These are phyloP conservation scores for Myrmecobius fasciatus DNA, from an alignment of 2,113 vertebrate genomes.

Conservation along the genomic window DNA sequence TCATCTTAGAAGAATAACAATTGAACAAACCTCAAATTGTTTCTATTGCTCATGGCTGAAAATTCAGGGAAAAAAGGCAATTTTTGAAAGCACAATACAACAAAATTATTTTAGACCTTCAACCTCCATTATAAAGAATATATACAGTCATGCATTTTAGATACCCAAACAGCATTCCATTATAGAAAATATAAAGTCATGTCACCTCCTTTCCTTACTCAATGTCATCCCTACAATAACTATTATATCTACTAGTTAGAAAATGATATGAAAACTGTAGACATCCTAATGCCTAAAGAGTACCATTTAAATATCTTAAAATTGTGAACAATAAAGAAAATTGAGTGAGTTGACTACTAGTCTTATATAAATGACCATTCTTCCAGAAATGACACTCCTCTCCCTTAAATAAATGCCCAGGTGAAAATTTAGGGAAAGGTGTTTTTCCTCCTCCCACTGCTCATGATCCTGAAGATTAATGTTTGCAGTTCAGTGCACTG, in stretches of 20 bases:
- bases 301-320: conserved; percentile 15
- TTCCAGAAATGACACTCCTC: not conserved
- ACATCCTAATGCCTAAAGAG: not conserved
- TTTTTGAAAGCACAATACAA: conserved; percentile 9
- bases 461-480: conserved; percentile 12
- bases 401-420: not conserved
- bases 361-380: conserved; percentile 9
- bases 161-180: conserved; percentile 3
- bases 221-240: not conserved
- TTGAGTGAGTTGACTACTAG: not conserved
- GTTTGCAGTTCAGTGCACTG: not conserved
- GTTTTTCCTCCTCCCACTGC: not conserved
- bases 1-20: not conserved
- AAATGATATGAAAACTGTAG: not conserved
- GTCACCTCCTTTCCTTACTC: not conserved
- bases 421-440: not conserved
- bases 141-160: not conserved
- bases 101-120: not conserved
- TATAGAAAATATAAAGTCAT: not conserved
- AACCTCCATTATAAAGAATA: not conserved
- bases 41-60: not conserved
- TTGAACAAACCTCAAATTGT: not conserved
- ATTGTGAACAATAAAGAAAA: not conserved
- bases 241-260: conserved; percentile 13
- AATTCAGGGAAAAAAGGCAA: conserved; percentile 24